Percentiles rank a stretch among this genome's conserved stretches.
Conservation (phyloP, 2,113 vertebrate genomes). For the Phocoena phocoena region DNA sequence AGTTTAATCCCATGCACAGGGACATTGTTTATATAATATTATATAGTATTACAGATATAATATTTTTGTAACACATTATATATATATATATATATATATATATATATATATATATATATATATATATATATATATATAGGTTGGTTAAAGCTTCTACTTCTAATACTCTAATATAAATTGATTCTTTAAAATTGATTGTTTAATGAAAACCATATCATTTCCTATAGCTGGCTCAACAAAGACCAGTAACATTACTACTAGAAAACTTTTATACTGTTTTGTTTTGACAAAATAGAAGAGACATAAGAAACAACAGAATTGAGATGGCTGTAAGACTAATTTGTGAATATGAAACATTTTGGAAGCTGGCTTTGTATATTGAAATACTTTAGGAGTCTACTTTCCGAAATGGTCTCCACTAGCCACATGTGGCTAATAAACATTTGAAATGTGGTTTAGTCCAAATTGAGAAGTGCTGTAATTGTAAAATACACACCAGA, state of each 20-base stretch:
- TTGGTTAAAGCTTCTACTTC: background rate
- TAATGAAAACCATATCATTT: background rate
- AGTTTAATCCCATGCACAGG: background rate
- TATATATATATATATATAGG: background rate
- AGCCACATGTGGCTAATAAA: too few species aligned
- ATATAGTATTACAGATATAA: background rate
- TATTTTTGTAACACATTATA: background rate
- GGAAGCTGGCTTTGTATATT: background rate
- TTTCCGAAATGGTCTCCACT: background rate
- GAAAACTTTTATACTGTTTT: background rate
- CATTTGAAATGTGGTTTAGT: background rate
- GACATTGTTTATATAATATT: background rate
- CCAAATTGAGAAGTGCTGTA: background rate
- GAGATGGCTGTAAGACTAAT: background rate
- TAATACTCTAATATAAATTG: background rate
- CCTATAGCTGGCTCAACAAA: background rate
- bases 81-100: background rate
- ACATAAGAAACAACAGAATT: background rate
- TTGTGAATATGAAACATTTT: background rate
- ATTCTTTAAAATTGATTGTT: background rate
- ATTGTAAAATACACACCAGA: background rate
- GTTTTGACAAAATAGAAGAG: background rate
- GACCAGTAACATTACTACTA: background rate
- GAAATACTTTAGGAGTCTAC: background rate
- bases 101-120: background rate